Conservation (phyloP, 2,888 invertebrate genomes). For the Hypomecis atomaria region DNA sequence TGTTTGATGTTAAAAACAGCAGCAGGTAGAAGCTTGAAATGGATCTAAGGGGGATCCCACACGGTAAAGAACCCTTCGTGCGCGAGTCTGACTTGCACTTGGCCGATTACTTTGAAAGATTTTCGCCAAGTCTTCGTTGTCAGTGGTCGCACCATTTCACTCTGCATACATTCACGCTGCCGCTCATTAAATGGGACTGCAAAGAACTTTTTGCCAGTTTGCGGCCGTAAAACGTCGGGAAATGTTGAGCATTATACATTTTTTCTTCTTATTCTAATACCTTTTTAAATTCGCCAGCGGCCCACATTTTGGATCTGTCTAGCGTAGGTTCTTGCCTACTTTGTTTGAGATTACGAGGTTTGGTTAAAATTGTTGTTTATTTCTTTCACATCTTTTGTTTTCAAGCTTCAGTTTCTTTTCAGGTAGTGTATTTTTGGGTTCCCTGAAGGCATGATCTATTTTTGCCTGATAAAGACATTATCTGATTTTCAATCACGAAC, state of each 20-base stretch:
- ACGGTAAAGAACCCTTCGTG: too few relatives aligned
- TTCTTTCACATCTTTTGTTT: too few relatives aligned
- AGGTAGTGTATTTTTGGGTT: too few relatives aligned
- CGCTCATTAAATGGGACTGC: constrained; percentile 67
- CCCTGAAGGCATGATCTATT: too few relatives aligned
- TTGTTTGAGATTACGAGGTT: constrained; percentile 1
- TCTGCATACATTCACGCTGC: constrained; percentile 58
- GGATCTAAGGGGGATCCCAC: too few relatives aligned
- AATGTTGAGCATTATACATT: constrained; percentile 49
- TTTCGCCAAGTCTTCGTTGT: constrained; percentile 35
- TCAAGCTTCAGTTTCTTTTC: too few relatives aligned
- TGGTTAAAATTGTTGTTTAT: neutral
- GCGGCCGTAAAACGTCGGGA: constrained; percentile 57
- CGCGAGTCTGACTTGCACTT: too few relatives aligned
- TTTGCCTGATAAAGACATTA: too few relatives aligned
- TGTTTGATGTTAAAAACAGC: too few relatives aligned
- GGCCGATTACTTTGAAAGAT: too few relatives aligned
- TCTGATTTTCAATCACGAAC: too few relatives aligned
- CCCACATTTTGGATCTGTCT: constrained; percentile 12
- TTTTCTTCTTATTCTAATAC: constrained; percentile 48
- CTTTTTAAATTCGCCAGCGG: constrained; percentile 31
- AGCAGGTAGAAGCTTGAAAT: too few relatives aligned
- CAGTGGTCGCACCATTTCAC: constrained; percentile 49
- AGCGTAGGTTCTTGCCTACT: neutral
- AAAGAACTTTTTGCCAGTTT: constrained; percentile 66